Evolutionary conservation across 2,888 invertebrate genomes (phyloP).

Genomic region (Cinara cedri): DNA sequence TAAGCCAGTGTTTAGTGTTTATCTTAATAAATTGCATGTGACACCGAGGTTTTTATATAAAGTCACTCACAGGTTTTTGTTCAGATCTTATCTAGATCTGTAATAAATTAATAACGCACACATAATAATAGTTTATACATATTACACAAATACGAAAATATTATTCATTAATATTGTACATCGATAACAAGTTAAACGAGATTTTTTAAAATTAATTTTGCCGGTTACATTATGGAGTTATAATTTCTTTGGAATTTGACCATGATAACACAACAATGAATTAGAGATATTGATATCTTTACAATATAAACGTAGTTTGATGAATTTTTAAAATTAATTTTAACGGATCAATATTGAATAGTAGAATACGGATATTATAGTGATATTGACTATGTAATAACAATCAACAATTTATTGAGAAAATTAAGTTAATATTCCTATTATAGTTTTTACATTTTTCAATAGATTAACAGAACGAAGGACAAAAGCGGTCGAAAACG

Average conservation of each 20-base stretch:
- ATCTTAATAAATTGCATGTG: no score
- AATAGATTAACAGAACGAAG: background rate
- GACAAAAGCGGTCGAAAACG: background rate
- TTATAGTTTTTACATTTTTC: background rate
- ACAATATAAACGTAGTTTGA: background rate
- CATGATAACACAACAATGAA: constrained; percentile 12
- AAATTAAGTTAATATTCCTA: background rate
- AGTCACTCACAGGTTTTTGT: background rate
- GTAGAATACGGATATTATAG: no score
- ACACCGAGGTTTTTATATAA: no score
- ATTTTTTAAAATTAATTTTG: background rate
- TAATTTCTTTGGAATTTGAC: constrained; percentile 30
- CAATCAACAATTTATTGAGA: background rate
- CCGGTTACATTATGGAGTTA: background rate
- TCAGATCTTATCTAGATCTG: no score
- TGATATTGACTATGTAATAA: background rate
- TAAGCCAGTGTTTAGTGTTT: no score
- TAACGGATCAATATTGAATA: constrained; percentile 33
- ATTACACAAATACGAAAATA: no score
- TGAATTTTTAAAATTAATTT: constrained; percentile 32
- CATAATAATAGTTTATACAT: no score
- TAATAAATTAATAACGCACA: no score
- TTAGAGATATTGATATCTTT: background rate
- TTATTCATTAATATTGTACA: no score
- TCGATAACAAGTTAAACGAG: no score